phyloP scores from a whole-genome alignment of 2,797 vertebrate species.

The Hylomyscus alleni region DNA sequence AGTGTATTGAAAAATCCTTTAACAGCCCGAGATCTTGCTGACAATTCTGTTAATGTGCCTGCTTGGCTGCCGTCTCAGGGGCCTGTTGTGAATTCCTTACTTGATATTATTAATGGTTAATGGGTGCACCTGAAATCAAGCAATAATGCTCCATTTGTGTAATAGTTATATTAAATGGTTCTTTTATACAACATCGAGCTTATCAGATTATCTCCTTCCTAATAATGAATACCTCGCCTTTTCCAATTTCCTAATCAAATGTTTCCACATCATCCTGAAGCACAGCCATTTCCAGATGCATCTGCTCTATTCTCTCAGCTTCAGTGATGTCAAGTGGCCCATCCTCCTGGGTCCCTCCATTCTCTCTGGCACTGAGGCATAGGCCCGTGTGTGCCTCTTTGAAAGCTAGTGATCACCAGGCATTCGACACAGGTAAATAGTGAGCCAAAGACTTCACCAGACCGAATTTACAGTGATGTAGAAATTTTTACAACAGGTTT shows the following conservation, averaged over 20 bases:
- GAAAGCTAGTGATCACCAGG: conserved; percentile 86
- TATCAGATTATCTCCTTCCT: conserved; percentile 85
- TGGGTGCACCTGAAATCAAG: conserved; percentile 90
- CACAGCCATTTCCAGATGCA: conserved; percentile 86
- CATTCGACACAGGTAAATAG: conserved; percentile 87
- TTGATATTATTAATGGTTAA: conserved; percentile 89
- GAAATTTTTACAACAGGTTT: conserved; percentile 80
- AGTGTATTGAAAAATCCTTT: conserved; percentile 35
- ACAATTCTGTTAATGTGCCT: conserved; percentile 59
- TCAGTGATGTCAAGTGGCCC: conserved; percentile 87
- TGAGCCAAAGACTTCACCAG: conserved; percentile 86
- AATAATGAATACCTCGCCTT: conserved; percentile 89
- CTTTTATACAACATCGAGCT: conserved; percentile 85
- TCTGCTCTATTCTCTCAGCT: conserved; percentile 83
- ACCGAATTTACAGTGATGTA: conserved; percentile 68
- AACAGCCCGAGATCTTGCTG: conserved; percentile 61
- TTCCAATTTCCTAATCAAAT: conserved; percentile 89
- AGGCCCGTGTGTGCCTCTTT: conserved; percentile 81
- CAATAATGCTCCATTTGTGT: conserved; percentile 87
- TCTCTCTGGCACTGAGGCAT: conserved; percentile 84
- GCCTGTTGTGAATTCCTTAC: conserved; percentile 83
- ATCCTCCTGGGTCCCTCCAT: conserved; percentile 86
- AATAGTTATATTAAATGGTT: conserved; percentile 86
- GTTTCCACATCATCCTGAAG: conserved; percentile 86
- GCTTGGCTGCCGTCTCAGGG: conserved; percentile 49